Conservation (phyloP, 2,888 invertebrate species). For the Drosophila mulleri region DNA sequence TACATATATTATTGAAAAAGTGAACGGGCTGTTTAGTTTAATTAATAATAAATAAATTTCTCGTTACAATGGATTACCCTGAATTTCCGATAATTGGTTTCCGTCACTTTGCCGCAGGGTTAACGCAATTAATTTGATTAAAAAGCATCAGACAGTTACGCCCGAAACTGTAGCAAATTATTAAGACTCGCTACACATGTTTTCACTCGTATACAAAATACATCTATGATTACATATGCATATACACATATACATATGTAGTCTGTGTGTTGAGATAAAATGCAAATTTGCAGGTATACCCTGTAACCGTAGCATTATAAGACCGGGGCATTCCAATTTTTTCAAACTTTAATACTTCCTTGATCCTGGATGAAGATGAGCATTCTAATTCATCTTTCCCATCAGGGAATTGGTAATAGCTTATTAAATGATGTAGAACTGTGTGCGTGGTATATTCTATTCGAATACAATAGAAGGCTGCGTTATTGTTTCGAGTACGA, state of each 20-base stretch:
- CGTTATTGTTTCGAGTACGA: conserved; percentile 37
- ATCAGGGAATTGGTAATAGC: background rate
- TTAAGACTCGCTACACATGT: conserved; percentile 9
- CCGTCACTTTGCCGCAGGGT: conserved; percentile 4
- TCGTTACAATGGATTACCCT: conserved; percentile 19
- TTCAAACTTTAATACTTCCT: background rate
- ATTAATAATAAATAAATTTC: background rate
- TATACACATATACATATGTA: conserved; percentile 5
- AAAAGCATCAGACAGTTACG: background rate
- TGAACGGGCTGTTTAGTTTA: background rate
- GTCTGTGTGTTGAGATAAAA: conserved; percentile 19
- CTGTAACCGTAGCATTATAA: background rate
- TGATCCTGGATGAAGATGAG: background rate
- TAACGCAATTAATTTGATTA: conserved; percentile 22
- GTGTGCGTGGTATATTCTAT: conserved; percentile 18
- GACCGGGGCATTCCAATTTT: background rate
- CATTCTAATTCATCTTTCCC: background rate
- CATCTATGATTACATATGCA: background rate
- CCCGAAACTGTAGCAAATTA: conserved; percentile 26
- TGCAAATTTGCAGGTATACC: conserved; percentile 32
- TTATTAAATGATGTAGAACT: background rate
- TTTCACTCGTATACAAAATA: background rate
- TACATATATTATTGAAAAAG: background rate
- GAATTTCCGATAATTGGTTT: conserved; percentile 10
- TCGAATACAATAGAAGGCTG: conserved; percentile 15